These are phyloP conservation scores for Sphyrna mokarran DNA, from an alignment of 2,113 vertebrate species.

Conservation along the genomic window DNA sequence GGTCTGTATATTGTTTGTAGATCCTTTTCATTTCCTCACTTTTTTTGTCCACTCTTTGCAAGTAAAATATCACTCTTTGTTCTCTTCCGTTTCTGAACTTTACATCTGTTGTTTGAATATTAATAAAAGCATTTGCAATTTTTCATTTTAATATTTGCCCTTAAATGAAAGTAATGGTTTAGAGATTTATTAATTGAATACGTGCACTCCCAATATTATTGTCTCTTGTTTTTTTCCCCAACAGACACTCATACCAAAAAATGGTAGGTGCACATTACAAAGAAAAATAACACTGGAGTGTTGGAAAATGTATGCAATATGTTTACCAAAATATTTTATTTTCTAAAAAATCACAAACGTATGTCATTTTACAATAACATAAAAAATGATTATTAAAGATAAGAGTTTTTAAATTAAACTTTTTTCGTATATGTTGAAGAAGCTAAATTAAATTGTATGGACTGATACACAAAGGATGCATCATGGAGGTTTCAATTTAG, in stretches of 20 bases:
- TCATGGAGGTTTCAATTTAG: background rate
- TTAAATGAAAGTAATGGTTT: background rate
- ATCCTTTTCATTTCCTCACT: background rate
- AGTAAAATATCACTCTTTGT: background rate
- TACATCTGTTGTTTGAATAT: background rate
- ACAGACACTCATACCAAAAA: background rate
- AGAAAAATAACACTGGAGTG: background rate
- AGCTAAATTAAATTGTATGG: background rate
- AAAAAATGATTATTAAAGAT: background rate
- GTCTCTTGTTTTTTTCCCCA: background rate
- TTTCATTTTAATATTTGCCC: background rate
- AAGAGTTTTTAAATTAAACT: background rate
- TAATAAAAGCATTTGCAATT: background rate
- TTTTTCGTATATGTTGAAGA: background rate
- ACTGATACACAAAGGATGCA: background rate
- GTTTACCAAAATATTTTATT: background rate
- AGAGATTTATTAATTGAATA: background rate
- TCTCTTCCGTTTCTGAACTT: background rate
- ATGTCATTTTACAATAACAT: background rate
- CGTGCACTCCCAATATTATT: background rate
- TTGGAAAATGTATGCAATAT: background rate
- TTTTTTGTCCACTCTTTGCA: background rate
- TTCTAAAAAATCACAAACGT: background rate
- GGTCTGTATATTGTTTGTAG: background rate
- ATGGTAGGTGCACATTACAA: conserved; percentile 27